phyloP scores from a whole-genome alignment of 2,888 invertebrate species.

The Tanaodytes sp. region DNA sequence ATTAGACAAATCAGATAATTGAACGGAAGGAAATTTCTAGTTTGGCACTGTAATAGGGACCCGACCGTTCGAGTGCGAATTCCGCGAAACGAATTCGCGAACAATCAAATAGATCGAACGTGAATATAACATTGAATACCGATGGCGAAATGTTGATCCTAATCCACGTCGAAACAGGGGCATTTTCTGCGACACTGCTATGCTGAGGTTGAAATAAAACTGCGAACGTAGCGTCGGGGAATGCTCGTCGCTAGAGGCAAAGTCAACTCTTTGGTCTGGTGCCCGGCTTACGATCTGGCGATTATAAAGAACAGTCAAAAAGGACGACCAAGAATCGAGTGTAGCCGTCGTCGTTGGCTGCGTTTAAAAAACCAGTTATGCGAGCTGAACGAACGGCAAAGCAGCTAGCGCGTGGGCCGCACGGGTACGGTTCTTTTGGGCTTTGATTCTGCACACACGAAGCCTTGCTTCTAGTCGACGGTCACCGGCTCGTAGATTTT shows the following conservation, averaged over 20 bases:
- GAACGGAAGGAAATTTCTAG: too few relatives aligned
- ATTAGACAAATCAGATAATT: slow-evolving; percentile 14
- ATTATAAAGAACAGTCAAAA: slow-evolving; percentile 73
- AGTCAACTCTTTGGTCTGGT: slow-evolving; percentile 61
- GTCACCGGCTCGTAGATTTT: slow-evolving; percentile 33
- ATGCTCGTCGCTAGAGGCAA: slow-evolving; percentile 59
- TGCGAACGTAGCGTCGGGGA: slow-evolving; percentile 58
- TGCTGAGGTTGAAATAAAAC: slow-evolving; percentile 39
- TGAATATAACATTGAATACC: too few relatives aligned
- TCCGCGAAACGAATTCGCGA: too few relatives aligned
- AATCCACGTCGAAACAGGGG: slow-evolving; percentile 40
- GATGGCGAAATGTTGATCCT: not conserved
- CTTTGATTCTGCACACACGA: slow-evolving; percentile 32
- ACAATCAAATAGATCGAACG: too few relatives aligned
- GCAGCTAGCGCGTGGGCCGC: slow-evolving; percentile 71
- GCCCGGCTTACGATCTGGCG: slow-evolving; percentile 68
- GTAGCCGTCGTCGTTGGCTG: slow-evolving; percentile 69
- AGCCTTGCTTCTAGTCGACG: slow-evolving; percentile 23
- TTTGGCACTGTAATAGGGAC: too few relatives aligned
- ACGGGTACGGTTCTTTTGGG: slow-evolving; percentile 61
- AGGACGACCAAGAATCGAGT: slow-evolving; percentile 59
- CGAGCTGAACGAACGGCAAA: slow-evolving; percentile 37
- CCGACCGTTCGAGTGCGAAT: too few relatives aligned
- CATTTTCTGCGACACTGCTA: slow-evolving; percentile 51
- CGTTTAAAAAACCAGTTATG: slow-evolving; percentile 73